phyloP scores from a whole-genome alignment of 2,888 invertebrate genomes.

The Lasiommata megera region DNA sequence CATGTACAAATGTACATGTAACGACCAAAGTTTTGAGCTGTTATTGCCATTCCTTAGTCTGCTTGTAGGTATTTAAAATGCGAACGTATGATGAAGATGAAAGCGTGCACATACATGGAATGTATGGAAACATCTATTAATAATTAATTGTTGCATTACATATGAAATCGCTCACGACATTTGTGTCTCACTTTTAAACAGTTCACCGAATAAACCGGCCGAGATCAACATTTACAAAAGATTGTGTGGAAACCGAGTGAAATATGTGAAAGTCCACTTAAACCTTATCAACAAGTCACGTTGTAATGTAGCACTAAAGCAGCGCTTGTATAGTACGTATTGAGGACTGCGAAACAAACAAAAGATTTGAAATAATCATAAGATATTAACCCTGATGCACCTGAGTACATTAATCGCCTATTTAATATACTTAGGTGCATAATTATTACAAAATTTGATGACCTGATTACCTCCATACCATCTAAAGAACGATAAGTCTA shows the following conservation, averaged over 20 bases:
- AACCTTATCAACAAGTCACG: conserved; percentile 1
- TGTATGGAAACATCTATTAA: no score
- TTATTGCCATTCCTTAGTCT: no score
- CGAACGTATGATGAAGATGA: no score
- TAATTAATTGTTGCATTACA: no score
- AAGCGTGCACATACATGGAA: no score
- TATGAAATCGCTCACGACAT: background rate
- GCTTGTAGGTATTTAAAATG: no score
- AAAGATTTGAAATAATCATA: background rate
- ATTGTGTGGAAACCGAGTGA: conserved; percentile 5
- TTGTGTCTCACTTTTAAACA: background rate
- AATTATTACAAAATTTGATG: no score
- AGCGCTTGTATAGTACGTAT: background rate
- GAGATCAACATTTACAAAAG: conserved; percentile 1
- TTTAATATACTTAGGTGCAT: no score
- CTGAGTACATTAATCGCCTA: background rate
- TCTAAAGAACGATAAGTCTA: no score
- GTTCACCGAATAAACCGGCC: background rate
- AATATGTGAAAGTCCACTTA: conserved; percentile 10
- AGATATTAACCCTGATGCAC: background rate
- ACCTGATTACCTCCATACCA: no score
- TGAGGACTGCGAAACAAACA: background rate
- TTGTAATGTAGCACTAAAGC: background rate
- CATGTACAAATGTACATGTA: no score
- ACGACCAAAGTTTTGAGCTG: no score